phyloP scores from a whole-genome alignment of 2,888 invertebrate genomes.

The Tetramorium bicarinatum region DNA sequence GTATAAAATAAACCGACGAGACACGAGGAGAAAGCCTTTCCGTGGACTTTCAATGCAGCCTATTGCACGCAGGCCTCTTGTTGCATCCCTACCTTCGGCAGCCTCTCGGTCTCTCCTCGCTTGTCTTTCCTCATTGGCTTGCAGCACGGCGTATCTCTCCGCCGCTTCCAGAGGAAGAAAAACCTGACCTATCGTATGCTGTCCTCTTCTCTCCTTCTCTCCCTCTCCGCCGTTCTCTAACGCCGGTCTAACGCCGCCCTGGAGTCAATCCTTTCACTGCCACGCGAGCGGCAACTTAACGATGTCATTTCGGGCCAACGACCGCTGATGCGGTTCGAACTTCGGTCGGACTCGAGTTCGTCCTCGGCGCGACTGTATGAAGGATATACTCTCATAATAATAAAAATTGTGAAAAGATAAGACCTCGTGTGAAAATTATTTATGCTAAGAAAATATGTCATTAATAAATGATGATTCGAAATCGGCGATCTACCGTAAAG shows the following conservation, averaged over 20 bases:
- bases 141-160: conserved; percentile 45
- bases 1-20: not conserved
- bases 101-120: conserved; percentile 13
- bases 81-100: conserved; percentile 30
- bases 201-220: conserved; percentile 30
- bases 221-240: conserved; percentile 46
- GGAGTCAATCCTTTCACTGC: conserved; percentile 67
- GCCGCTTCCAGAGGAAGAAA: conserved; percentile 44
- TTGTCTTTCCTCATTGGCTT: conserved; percentile 46
- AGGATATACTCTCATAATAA: not conserved
- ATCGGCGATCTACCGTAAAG: not conserved
- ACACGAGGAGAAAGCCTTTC: conserved; percentile 38
- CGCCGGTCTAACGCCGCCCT: conserved; percentile 57
- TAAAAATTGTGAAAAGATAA: conserved; percentile 12
- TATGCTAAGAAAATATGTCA: not conserved
- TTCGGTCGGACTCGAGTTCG: not conserved
- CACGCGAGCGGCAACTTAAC: conserved; percentile 65
- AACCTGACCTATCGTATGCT: conserved; percentile 64
- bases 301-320: conserved; percentile 68
- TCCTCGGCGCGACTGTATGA: not conserved
- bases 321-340: conserved; percentile 54
- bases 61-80: conserved; percentile 24
- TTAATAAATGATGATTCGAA: not conserved
- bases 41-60: conserved; percentile 33
- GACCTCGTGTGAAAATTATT: not conserved